A percentile compares a stretch with the other conserved stretches of the same genome.
phyloP scores from a whole-genome alignment of 2,797 vertebrate species.

The Epinephelus awoara region DNA sequence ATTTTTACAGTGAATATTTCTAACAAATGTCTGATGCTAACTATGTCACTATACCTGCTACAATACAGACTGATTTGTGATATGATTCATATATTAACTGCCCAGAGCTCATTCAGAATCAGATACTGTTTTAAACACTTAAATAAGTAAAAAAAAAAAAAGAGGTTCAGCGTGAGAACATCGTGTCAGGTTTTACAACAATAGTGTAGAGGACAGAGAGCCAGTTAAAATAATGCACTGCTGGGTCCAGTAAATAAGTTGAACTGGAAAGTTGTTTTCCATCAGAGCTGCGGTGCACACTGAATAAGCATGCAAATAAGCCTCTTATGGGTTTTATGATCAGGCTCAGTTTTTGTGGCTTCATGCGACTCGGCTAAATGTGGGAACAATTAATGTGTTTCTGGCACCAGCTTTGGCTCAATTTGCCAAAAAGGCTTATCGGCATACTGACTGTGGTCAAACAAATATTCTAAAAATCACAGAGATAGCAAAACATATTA shows the following conservation, averaged over 20 bases:
- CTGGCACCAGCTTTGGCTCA: conserved; percentile 78
- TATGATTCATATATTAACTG: neutral
- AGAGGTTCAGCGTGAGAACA: neutral
- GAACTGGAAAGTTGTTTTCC: conserved; percentile 69
- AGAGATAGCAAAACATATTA: conserved; percentile 68
- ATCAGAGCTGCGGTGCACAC: conserved; percentile 53
- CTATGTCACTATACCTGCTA: neutral
- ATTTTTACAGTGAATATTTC: no score
- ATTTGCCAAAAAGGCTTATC: conserved; percentile 89
- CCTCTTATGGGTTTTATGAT: conserved; percentile 71
- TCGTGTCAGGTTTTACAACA: conserved; percentile 1
- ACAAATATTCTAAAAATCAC: conserved; percentile 76
- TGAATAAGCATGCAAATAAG: conserved; percentile 73
- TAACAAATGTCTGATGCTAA: neutral
- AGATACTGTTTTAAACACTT: neutral
- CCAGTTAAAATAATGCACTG: conserved; percentile 13
- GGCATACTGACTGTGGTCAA: conserved; percentile 85
- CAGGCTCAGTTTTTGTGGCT: conserved; percentile 73
- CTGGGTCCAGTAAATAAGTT: conserved; percentile 30
- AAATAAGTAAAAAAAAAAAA: neutral
- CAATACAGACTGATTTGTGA: neutral
- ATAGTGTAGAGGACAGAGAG: neutral
- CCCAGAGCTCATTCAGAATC: neutral
- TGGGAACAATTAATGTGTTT: conserved; percentile 89
- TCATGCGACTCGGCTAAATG: conserved; percentile 75